Evolutionary conservation across 2,888 invertebrate genomes (phyloP).

Genomic region (Trileptium ribeirensis): DNA sequence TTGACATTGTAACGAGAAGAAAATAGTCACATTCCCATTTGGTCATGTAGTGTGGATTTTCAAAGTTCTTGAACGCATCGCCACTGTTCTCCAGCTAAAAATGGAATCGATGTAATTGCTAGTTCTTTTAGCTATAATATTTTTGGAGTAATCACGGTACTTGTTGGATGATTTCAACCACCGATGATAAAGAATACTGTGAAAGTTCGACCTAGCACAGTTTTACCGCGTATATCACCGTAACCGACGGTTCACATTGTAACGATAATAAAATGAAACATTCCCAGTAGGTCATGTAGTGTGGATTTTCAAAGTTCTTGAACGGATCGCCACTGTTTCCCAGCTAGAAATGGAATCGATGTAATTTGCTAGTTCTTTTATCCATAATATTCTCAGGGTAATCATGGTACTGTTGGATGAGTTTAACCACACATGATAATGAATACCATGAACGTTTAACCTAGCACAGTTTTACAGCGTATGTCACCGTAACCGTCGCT

Average conservation of each 20-base stretch:
- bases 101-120: no score
- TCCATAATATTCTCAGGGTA: no score
- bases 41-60: constrained; percentile 85
- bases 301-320: constrained; percentile 86
- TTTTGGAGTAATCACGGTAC: no score
- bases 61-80: constrained; percentile 85
- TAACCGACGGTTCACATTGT: constrained; percentile 99
- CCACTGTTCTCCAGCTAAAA: constrained; percentile 98
- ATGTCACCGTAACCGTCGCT: constrained; percentile 97
- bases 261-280: constrained; percentile 99
- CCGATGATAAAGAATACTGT: constrained; percentile 99
- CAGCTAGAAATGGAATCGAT: constrained; percentile 66
- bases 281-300: constrained; percentile 95
- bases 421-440: constrained; percentile 99
- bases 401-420: no score
- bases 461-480: constrained; percentile 92
- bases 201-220: constrained; percentile 94
- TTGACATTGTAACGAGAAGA: constrained; percentile 99
- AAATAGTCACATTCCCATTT: constrained; percentile 99
- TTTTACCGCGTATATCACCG: constrained; percentile 97
- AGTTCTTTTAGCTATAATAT: no score
- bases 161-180: no score
- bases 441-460: constrained; percentile 97
- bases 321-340: constrained; percentile 98
- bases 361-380: no score